Percentiles rank a stretch among this genome's conserved stretches.
These are phyloP conservation scores for Xanthorhoe designata DNA, from an alignment of 2,888 invertebrate genomes.

Conservation along the genomic window DNA sequence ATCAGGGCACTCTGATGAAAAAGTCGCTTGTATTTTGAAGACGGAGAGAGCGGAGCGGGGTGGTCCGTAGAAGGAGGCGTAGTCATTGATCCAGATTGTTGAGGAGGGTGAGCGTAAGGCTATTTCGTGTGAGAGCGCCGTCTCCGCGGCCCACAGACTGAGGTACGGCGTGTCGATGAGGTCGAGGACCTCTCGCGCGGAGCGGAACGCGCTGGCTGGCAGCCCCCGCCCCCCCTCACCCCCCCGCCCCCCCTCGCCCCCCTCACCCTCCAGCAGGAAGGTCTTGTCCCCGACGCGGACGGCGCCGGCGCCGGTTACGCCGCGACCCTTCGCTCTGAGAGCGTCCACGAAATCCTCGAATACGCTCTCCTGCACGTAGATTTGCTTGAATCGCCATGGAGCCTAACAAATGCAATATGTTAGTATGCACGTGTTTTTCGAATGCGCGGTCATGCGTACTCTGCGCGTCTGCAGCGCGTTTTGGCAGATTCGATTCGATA, in stretches of 20 bases:
- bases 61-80: not conserved
- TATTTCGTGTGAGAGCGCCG: slow-evolving; percentile 14
- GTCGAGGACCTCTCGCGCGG: not conserved
- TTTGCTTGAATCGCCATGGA: not conserved
- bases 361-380: slow-evolving; percentile 1
- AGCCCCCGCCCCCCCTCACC: not conserved
- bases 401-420: not conserved
- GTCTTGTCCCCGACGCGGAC: not conserved
- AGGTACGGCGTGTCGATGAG: slow-evolving; percentile 16
- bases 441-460: too few species aligned
- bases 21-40: not conserved
- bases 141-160: slow-evolving; percentile 16
- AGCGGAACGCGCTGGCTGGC: not conserved
- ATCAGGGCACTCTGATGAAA: not conserved
- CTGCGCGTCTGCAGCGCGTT: too few species aligned
- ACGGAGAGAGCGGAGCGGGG: slow-evolving; percentile 1
- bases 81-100: slow-evolving; percentile 16
- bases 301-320: not conserved
- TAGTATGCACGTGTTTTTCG: too few species aligned
- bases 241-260: too few species aligned
- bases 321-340: not conserved
- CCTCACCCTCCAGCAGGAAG: not conserved
- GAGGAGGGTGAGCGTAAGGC: not conserved
- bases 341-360: not conserved
- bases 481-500: too few species aligned